Percentiles rank a stretch among this genome's conserved stretches.
These are phyloP conservation scores for Saccostrea echinata DNA, from an alignment of 1,140 invertebrate species.

Conservation along the genomic window DNA sequence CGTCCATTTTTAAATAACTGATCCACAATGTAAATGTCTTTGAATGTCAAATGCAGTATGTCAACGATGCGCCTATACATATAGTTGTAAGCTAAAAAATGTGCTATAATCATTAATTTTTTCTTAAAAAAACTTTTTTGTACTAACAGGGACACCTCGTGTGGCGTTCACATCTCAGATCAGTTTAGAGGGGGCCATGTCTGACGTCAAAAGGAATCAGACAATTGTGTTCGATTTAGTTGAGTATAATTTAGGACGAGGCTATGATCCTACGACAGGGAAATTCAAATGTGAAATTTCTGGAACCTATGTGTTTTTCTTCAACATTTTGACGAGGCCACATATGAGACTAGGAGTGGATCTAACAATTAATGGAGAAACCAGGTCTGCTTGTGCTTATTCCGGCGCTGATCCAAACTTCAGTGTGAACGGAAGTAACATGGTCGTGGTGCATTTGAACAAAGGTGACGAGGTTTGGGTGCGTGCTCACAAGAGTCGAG, in stretches of 20 bases:
- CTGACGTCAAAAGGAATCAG: constrained; percentile 11
- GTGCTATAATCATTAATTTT: no score
- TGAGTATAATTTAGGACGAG: background rate
- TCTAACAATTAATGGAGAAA: constrained; percentile 16
- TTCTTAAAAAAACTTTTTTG: no score
- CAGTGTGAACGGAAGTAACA: constrained; percentile 16
- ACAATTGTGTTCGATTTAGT: constrained; percentile 18
- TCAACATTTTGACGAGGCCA: constrained; percentile 8
- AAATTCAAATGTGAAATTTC: constrained; percentile 10
- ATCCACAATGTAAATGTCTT: no score
- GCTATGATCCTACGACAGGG: background rate
- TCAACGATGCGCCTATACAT: background rate
- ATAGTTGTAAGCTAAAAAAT: no score
- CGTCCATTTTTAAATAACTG: no score
- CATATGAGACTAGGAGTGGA: constrained; percentile 16
- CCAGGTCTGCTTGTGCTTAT: background rate
- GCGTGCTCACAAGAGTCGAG: background rate
- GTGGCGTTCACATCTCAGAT: constrained; percentile 13
- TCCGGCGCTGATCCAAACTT: constrained; percentile 13
- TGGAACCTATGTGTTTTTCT: background rate
- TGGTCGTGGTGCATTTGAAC: constrained; percentile 17
- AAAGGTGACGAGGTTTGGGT: constrained; percentile 25
- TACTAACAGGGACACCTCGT: background rate
- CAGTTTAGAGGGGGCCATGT: background rate
- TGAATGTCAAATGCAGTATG: background rate